Base-by-base conservation (phyloP, 2,113 vertebrate genomes). In the Lepisosteus oculatus region DNA sequence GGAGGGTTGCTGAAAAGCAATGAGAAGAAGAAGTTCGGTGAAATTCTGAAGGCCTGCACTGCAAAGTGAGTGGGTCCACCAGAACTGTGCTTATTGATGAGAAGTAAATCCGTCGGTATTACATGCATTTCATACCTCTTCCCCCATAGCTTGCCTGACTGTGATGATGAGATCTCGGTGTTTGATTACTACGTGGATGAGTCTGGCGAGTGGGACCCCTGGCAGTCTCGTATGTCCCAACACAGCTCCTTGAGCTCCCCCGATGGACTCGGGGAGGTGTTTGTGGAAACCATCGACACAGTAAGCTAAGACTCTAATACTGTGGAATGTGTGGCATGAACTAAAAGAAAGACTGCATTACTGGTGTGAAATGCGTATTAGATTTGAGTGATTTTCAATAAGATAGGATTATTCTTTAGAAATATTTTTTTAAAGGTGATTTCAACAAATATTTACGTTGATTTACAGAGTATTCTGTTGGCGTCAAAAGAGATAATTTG, bases 161-260 rank as follows among this genome's bases (percentile, higher is more conserved):
- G 73, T 62, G 75, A 77, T 1, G 67, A 77, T 43, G 75, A 73
- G 63, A 69, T 77, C 63, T 77, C 75, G 0, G 75, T 73, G 29
- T 77, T 77, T 70, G 71, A 77, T 65, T 77, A 73, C 66, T 77
- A 73, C 47, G 71, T 77, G 61, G 75, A 77, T 61, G 75, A 77
- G 56, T 77, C 75, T 54, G 75, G 75, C 47, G 75, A 77, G 47
- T 77, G 75, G 75, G 75, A 77, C 45, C 72, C 64, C 14, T 77
- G 75, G 75, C 71, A 70, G 67, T 70, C 75, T 68, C 75, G 71
- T 17, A 41, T 73, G 45, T 72, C 75, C 65, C 71, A 77, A 29
- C 72, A 70, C 59, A 77, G 67, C 4, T 70, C 69, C 65, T 8
- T 67, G 61, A 72, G 67, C 12, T 69, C 64, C 17, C 70, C 67